A percentile compares a stretch with the other conserved stretches of the same genome.
phyloP scores from a whole-genome alignment of 2,113 vertebrate genomes.

The Protobothrops flavoviridis region DNA sequence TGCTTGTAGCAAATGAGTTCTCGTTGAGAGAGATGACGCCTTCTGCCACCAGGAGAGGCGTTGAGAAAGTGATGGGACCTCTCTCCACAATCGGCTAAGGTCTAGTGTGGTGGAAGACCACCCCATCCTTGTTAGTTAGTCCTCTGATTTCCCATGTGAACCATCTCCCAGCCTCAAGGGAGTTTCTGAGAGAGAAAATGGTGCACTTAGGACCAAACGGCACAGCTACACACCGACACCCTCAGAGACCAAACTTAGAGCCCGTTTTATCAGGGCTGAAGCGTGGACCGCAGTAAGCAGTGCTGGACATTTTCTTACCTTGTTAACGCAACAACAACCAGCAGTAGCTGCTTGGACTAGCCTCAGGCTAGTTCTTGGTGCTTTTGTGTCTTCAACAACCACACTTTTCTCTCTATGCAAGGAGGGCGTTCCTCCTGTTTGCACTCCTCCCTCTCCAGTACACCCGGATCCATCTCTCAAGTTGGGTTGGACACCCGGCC shows the following conservation, averaged over 20 bases:
- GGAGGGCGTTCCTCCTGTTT: constrained; percentile 42
- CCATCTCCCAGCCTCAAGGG: neutral
- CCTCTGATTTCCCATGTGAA: neutral
- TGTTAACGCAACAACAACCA: neutral
- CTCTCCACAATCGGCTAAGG: neutral
- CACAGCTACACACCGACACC: constrained; percentile 12
- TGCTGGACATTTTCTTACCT: constrained; percentile 36
- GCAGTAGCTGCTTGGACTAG: constrained; percentile 41
- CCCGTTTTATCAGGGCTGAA: constrained; percentile 8
- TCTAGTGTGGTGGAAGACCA: neutral
- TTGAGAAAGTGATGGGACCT: neutral
- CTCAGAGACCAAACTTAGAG: neutral
- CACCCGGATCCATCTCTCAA: neutral
- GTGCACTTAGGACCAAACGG: constrained; percentile 38
- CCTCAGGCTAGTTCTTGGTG: constrained; percentile 41
- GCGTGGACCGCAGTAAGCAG: constrained; percentile 24
- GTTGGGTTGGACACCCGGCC: neutral
- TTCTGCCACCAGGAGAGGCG: neutral
- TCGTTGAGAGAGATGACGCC: neutral
- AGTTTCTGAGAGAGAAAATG: constrained; percentile 10
- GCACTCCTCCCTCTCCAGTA: neutral
- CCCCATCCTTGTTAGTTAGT: neutral
- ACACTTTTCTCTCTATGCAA: constrained; percentile 72
- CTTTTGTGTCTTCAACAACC: constrained; percentile 42
- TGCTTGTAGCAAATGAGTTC: neutral